Percentiles rank a stretch among this genome's conserved stretches.
Conservation (phyloP, 1,140 invertebrate species). For the Maniola jurtina region DNA sequence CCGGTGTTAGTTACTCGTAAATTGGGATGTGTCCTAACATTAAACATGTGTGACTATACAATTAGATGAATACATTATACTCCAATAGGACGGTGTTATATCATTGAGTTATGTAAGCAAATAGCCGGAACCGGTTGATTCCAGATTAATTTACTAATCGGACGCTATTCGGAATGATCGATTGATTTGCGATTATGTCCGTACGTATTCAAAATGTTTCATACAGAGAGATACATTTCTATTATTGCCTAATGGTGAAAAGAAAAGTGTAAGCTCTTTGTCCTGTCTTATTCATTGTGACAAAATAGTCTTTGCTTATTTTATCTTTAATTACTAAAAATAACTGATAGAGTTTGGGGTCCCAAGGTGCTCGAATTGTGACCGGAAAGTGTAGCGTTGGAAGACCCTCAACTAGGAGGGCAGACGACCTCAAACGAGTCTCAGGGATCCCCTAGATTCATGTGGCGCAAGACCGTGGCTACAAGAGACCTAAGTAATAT, state of each 20-base stretch:
- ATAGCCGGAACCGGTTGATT: not conserved
- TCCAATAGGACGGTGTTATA: not conserved
- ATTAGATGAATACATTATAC: slow-evolving; percentile 2
- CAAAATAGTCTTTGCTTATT: not conserved
- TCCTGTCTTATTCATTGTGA: not conserved
- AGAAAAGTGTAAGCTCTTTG: not conserved
- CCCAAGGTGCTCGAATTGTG: too few species aligned
- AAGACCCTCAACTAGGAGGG: too few species aligned
- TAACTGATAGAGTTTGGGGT: too few species aligned
- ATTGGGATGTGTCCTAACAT: not conserved
- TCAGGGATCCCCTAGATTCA: too few species aligned
- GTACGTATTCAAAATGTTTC: not conserved
- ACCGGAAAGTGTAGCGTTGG: too few species aligned
- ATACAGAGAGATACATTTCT: not conserved
- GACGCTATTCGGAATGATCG: not conserved
- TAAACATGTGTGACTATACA: not conserved
- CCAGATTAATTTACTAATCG: not conserved
- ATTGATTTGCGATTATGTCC: not conserved
- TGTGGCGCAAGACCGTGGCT: too few species aligned
- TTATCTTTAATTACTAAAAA: not conserved
- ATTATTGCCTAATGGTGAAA: not conserved
- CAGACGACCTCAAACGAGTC: too few species aligned
- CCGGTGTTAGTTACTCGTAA: not conserved
- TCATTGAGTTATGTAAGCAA: not conserved
- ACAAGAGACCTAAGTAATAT: too few species aligned